Evolutionary conservation across 2,888 invertebrate genomes (phyloP), one percentile per base, ranked within the genome.

Genomic region (Mythimna impura): DNA sequence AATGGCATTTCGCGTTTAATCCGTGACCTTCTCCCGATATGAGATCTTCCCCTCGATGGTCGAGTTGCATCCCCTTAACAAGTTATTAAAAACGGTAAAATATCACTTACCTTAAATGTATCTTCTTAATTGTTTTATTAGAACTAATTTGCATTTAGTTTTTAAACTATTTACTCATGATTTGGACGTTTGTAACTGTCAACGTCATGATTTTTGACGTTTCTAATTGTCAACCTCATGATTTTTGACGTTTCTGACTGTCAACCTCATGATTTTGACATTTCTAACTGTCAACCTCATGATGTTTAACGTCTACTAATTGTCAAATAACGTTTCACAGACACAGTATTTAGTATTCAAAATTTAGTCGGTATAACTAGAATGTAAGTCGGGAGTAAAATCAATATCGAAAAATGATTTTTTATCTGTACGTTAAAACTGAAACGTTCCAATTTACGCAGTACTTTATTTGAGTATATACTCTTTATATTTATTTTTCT

Each of bases 331-430:
- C 82, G 73, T 83, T 71, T 55, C 80, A 86, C 78, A 80, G 73
- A 73, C 73, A 30, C 80, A 71, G 74, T 82, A 82, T 79, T 88
- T 89, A 92, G 90, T 90, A 89, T 90, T 90, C 87, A 86, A 88
- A 80, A 87, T 89, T 88, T 92, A 91, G 89, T 80, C 86, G 72
- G 87, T 87, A 88, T 87, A 87, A 78, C 79, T 86, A 93, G 93
- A 89, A 73, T 80, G 62, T 89, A 93, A 94, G 92, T 86, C 85
- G 90, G 89, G 85, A 87, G 63, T 70, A 73, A 81, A 82, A 85
- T 79, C 84, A 84, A 81, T 78, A 85, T 76, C 57, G 78, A 82
- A 80, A 73, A 71, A 66, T 73, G 69, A 76, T 84, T 85, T 76
- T 73, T 80, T 76, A 77, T 82, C 77, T 70, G 73, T 84, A 74